Evolutionary conservation across 2,888 invertebrate genomes (phyloP).

Genomic region (Campaea margaritaria): DNA sequence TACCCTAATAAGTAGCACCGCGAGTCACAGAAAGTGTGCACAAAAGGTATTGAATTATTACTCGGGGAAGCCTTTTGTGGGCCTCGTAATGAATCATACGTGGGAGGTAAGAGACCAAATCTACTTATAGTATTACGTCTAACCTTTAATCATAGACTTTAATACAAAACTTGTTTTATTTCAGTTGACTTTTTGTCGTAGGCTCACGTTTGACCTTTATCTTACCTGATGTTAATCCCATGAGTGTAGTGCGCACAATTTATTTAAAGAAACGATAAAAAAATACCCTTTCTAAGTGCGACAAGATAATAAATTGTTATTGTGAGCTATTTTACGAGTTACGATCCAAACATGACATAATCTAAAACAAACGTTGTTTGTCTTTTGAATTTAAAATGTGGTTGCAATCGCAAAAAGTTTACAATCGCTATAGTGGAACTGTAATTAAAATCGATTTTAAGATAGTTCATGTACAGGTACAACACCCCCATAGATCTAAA

Average conservation of each 20-base stretch:
- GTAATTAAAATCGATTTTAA: constrained; percentile 17
- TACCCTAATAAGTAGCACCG: constrained; percentile 69
- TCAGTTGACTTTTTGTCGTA: not conserved
- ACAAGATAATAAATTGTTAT: no score
- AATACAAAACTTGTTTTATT: not conserved
- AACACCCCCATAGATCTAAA: constrained; percentile 48
- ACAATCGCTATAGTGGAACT: not conserved
- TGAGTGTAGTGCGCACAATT: no score
- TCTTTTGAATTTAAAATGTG: not conserved
- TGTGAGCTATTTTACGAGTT: no score
- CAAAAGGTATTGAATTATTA: constrained; percentile 70
- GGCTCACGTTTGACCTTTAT: no score
- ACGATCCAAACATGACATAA: no score
- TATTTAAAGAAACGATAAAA: no score
- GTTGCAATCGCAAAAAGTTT: no score
- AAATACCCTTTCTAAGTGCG: no score
- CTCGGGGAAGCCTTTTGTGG: constrained; percentile 54
- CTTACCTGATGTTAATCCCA: no score
- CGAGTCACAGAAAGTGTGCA: constrained; percentile 63
- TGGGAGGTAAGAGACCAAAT: constrained; percentile 27
- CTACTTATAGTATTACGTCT: not conserved
- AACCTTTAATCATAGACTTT: not conserved
- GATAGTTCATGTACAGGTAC: constrained; percentile 27
- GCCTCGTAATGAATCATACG: constrained; percentile 52
- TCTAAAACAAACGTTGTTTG: no score